Percentiles rank a stretch among this genome's conserved stretches.
Evolutionary conservation across 2,113 vertebrate species (phyloP).

Genomic region (Pluvianellus socialis): DNA sequence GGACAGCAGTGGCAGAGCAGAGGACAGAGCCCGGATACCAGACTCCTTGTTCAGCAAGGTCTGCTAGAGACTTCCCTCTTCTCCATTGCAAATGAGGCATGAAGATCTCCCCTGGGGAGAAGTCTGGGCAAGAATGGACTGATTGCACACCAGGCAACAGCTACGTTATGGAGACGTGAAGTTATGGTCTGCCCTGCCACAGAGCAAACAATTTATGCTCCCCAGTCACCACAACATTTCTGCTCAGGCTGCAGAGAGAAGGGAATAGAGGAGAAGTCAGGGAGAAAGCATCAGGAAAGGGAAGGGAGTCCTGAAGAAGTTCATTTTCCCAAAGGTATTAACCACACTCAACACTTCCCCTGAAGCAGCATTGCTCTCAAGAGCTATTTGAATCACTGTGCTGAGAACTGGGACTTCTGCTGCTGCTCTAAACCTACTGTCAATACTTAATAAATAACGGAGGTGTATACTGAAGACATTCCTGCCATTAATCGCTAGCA

Average conservation of each 20-base stretch:
- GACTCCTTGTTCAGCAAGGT: not conserved
- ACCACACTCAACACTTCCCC: not conserved
- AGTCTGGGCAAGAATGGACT: not conserved
- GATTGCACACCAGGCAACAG: not conserved
- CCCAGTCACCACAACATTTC: not conserved
- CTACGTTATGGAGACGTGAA: not conserved
- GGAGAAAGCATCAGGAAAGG: not conserved
- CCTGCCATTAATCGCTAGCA: not conserved
- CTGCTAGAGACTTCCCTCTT: not conserved
- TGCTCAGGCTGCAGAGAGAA: not conserved
- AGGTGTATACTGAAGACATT: not conserved
- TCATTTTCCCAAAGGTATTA: not conserved
- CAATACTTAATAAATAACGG: conserved; percentile 40
- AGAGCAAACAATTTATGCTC: not conserved
- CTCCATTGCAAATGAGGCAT: not conserved
- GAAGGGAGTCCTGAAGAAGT: not conserved
- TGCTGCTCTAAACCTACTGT: conserved; percentile 13
- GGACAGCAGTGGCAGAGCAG: not conserved
- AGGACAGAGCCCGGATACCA: not conserved
- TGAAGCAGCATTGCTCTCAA: not conserved
- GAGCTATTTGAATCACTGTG: not conserved
- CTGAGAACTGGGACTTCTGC: not conserved
- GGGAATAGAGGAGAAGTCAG: not conserved
- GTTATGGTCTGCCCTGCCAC: not conserved
- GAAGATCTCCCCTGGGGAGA: not conserved